Evolutionary conservation across 2,113 vertebrate genomes (phyloP).

Genomic region (Menura novaehollandiae): DNA sequence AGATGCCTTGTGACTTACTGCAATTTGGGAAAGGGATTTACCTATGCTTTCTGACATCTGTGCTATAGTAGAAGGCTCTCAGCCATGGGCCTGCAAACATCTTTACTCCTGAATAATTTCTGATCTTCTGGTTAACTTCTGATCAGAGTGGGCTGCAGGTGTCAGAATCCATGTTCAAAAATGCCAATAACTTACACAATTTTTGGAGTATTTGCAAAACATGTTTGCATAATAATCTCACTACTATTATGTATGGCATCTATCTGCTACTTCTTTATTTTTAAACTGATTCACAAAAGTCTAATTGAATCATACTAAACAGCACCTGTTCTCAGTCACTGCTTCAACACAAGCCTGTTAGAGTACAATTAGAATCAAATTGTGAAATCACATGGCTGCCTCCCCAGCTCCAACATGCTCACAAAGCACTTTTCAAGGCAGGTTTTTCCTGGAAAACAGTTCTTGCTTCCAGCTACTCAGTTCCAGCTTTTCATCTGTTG

Average conservation of each 20-base stretch:
- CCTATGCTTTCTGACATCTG: neutral
- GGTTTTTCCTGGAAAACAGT: slow-evolving; percentile 6
- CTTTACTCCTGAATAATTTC: neutral
- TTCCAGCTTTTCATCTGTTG: neutral
- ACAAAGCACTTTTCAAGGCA: neutral
- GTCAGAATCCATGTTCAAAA: neutral
- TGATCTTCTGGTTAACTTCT: neutral
- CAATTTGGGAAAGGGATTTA: neutral
- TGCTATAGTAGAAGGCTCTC: neutral
- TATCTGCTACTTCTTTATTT: neutral
- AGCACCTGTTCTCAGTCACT: neutral
- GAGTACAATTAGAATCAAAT: neutral
- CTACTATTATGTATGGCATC: neutral
- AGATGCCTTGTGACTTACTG: neutral
- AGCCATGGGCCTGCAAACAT: neutral
- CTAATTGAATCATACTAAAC: neutral
- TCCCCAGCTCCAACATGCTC: neutral
- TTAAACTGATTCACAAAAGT: neutral
- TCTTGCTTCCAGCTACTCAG: neutral
- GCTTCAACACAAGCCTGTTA: neutral
- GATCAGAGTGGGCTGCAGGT: neutral
- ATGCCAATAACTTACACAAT: neutral
- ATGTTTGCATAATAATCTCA: neutral
- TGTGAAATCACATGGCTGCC: neutral
- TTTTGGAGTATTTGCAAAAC: neutral